Evolutionary conservation across 2,797 vertebrate species (phyloP).

Genomic region (Acestrorhynchus altus): DNA sequence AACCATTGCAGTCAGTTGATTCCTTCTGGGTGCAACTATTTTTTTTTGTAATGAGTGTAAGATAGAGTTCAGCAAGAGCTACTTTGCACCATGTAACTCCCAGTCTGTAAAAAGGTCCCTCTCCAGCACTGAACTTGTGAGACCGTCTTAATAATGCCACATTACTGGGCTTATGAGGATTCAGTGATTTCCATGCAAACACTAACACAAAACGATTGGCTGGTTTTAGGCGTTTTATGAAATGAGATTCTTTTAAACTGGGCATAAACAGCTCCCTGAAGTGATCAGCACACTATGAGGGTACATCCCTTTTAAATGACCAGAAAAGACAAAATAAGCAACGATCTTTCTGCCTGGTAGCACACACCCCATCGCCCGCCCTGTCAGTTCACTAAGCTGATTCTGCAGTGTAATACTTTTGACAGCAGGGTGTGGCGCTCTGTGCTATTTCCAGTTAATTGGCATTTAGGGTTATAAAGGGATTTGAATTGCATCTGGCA

Average conservation of each 20-base stretch:
- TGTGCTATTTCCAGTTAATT: constrained; percentile 76
- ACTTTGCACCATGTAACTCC: too few species aligned
- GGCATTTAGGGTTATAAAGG: constrained; percentile 72
- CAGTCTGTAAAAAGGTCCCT: too few species aligned
- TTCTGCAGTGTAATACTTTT: constrained; percentile 59
- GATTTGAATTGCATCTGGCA: constrained; percentile 82
- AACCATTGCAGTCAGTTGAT: too few species aligned
- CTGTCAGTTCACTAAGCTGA: constrained; percentile 35
- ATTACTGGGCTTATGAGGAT: background rate
- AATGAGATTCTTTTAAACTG: background rate
- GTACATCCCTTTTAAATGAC: constrained; percentile 6
- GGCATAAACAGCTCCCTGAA: background rate
- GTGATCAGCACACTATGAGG: background rate
- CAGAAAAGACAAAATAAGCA: constrained; percentile 3
- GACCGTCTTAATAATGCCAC: background rate
- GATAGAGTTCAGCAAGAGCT: too few species aligned
- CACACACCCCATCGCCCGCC: constrained; percentile 16
- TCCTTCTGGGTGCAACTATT: too few species aligned
- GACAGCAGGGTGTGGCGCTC: constrained; percentile 61
- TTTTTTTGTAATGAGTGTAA: too few species aligned
- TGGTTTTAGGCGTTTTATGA: too few species aligned
- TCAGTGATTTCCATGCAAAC: background rate
- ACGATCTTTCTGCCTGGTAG: background rate
- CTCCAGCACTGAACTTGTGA: too few species aligned
- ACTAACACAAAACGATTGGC: background rate